phyloP scores from a whole-genome alignment of 2,888 invertebrate species.

The Listrodromus nycthemerus region DNA sequence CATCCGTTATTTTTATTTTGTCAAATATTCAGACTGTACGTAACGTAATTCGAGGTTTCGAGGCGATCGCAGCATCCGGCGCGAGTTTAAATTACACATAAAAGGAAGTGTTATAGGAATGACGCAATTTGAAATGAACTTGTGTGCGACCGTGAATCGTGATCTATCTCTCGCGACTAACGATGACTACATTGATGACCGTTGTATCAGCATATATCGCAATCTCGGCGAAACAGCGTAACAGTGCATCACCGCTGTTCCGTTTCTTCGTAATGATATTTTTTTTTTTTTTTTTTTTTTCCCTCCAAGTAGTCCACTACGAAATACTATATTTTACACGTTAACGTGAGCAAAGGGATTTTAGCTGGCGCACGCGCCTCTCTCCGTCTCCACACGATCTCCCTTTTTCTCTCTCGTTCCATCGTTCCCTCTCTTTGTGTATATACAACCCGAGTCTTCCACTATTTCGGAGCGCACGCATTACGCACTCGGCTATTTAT shows the following conservation, averaged over 20 bases:
- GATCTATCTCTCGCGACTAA: conserved; percentile 38
- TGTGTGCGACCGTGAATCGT: conserved; percentile 49
- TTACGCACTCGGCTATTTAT: conserved; percentile 75
- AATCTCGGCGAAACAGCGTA: conserved; percentile 26
- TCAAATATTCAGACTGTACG: no score
- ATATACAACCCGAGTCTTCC: conserved; percentile 38
- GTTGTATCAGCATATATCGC: conserved; percentile 18
- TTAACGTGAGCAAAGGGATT: conserved; percentile 26
- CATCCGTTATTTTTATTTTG: background rate
- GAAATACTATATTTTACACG: conserved; percentile 32
- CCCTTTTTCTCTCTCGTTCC: background rate
- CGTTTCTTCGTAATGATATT: background rate
- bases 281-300: conserved; percentile 2
- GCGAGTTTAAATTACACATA: background rate
- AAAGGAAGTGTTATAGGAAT: background rate
- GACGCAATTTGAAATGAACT: conserved; percentile 38
- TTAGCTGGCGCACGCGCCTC: conserved; percentile 46
- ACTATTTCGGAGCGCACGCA: conserved; percentile 62
- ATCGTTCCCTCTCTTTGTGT: conserved; percentile 12
- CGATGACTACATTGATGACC: conserved; percentile 36
- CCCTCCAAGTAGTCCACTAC: conserved; percentile 34
- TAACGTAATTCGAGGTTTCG: background rate
- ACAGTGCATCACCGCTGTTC: conserved; percentile 34
- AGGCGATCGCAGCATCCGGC: background rate
- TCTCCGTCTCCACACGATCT: conserved; percentile 4